These are phyloP conservation scores for Asarcornis scutulata DNA, from an alignment of 2,113 vertebrate genomes.

Conservation along the genomic window DNA sequence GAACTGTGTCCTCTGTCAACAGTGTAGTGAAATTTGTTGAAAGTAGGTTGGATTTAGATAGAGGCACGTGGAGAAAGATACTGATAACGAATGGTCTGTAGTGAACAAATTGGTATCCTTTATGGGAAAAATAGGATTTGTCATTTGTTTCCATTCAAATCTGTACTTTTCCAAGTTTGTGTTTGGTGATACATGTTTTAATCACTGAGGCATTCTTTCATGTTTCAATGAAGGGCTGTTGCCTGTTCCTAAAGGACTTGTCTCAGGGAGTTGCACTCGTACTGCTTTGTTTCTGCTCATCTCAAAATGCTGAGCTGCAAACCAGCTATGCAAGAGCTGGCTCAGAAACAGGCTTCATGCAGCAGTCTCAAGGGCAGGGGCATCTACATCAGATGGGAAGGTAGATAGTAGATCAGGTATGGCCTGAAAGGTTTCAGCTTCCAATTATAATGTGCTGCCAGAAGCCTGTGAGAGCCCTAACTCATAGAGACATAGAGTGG, in stretches of 20 bases:
- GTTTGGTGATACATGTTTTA: neutral
- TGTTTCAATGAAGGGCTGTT: neutral
- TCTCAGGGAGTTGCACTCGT: neutral
- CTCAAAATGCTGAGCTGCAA: neutral
- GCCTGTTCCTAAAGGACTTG: neutral
- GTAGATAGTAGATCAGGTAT: neutral
- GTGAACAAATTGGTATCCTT: neutral
- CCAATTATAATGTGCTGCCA: neutral
- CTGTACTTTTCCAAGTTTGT: neutral
- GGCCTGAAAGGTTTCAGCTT: neutral
- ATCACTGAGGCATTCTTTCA: neutral
- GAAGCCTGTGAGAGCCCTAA: neutral
- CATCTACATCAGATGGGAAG: neutral
- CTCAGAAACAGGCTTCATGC: neutral
- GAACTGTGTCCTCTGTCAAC: accelerated
- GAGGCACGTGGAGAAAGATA: neutral
- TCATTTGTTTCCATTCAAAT: neutral
- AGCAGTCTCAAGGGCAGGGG: neutral
- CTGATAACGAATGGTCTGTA: neutral
- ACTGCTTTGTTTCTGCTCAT: neutral
- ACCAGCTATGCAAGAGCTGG: neutral
- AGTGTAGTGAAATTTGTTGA: neutral
- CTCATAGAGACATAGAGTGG: neutral
- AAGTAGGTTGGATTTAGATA: neutral
- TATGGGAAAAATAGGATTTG: neutral